These are phyloP conservation scores for Pantherophis vulpinus DNA, from an alignment of 2,797 vertebrate genomes.

Conservation along the genomic window DNA sequence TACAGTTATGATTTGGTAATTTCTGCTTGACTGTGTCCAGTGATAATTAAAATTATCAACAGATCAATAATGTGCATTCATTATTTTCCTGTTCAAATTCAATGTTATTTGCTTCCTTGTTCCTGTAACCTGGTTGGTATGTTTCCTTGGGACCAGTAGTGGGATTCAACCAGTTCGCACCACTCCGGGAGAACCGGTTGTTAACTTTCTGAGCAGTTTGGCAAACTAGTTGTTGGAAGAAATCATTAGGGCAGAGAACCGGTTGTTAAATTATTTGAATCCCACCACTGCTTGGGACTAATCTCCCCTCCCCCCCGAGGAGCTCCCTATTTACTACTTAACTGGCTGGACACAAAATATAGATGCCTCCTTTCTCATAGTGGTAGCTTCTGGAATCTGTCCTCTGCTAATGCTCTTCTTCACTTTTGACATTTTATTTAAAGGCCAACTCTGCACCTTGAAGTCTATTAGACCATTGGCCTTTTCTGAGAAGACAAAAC, in stretches of 20 bases:
- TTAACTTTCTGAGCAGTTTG: no score
- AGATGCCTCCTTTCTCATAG: not conserved
- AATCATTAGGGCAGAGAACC: no score
- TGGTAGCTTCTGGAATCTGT: not conserved
- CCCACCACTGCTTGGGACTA: not conserved
- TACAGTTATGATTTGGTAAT: not conserved
- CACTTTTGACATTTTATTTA: not conserved
- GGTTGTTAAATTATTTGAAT: no score
- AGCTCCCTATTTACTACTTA: not conserved
- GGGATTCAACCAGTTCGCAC: no score
- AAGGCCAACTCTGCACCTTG: not conserved
- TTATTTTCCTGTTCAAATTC: not conserved
- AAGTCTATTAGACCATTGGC: not conserved
- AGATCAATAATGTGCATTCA: not conserved
- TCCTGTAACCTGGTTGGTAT: not conserved
- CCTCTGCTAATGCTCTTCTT: not conserved
- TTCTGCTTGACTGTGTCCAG: not conserved
- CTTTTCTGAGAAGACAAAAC: not conserved
- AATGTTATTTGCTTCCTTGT: not conserved
- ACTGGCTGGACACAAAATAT: not conserved
- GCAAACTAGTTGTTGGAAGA: no score
- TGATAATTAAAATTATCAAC: not conserved
- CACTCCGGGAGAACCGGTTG: no score
- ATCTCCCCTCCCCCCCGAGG: no score
- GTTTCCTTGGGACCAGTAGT: not conserved